phyloP scores from a whole-genome alignment of 2,113 vertebrate genomes.

The Chlorodrepanis virens region DNA sequence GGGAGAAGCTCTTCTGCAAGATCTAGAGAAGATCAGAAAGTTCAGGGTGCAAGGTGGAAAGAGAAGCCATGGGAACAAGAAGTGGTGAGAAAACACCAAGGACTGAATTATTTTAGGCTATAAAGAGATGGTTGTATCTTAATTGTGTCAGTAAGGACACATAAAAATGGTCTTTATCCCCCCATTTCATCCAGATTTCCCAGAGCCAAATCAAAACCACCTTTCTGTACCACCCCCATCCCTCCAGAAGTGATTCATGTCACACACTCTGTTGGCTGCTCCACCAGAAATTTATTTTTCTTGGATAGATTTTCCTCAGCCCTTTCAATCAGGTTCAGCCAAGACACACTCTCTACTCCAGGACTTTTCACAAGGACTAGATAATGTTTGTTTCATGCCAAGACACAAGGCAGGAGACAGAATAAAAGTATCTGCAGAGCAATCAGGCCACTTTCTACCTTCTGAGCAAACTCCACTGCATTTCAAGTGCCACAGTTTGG shows the following conservation, averaged over 20 bases:
- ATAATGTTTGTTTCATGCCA: neutral
- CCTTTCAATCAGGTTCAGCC: slow-evolving; percentile 9
- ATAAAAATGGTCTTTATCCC: neutral
- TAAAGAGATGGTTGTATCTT: neutral
- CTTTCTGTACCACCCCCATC: neutral
- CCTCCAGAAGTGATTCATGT: neutral
- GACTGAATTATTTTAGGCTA: neutral
- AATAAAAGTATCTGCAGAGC: neutral
- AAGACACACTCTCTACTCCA: neutral
- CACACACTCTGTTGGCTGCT: neutral
- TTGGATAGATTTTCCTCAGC: neutral
- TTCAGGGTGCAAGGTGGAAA: neutral
- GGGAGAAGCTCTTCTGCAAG: neutral
- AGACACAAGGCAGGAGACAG: neutral
- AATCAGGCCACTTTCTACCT: neutral
- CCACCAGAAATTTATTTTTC: neutral
- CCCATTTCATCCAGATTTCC: neutral
- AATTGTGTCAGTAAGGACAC: neutral
- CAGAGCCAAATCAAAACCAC: neutral
- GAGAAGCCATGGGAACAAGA: neutral
- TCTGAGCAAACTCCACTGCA: neutral
- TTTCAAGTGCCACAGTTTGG: neutral
- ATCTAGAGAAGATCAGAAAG: neutral
- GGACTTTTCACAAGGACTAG: neutral
- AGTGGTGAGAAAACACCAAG: neutral